Evolutionary conservation across 2,113 vertebrate species (phyloP).

Genomic region (Sclerurus mexicanus): DNA sequence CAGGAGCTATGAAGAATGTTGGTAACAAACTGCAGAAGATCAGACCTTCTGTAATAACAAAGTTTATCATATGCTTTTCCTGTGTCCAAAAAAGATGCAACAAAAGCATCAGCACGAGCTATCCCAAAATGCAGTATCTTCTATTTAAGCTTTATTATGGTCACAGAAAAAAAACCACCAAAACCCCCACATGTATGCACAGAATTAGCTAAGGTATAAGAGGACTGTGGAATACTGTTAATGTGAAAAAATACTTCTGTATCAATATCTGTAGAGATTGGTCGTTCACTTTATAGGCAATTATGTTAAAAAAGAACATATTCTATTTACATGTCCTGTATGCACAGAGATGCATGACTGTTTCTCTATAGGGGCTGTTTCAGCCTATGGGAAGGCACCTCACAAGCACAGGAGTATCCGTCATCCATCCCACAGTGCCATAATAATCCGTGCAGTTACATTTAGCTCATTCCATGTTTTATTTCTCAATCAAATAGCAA

Average conservation of each 20-base stretch:
- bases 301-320: not conserved
- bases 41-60: not conserved
- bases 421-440: accelerated
- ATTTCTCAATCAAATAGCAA: not conserved
- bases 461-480: not conserved
- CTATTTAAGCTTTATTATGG: not conserved
- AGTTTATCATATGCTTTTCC: not conserved
- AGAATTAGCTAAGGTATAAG: not conserved
- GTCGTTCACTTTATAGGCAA: not conserved
- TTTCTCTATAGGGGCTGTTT: not conserved
- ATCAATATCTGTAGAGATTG: not conserved
- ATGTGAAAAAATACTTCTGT: not conserved
- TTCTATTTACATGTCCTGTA: not conserved
- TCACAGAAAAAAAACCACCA: not conserved
- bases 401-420: not conserved
- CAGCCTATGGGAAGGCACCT: not conserved
- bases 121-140: not conserved
- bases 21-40: not conserved
- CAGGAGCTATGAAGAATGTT: not conserved
- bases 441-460: not conserved
- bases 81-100: not conserved
- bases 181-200: not conserved
- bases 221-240: not conserved
- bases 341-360: not conserved
- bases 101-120: not conserved